Percentiles rank a stretch among this genome's conserved stretches.
Evolutionary conservation across 2,797 vertebrate species (phyloP).

Genomic region (Peromyscus attwateri): DNA sequence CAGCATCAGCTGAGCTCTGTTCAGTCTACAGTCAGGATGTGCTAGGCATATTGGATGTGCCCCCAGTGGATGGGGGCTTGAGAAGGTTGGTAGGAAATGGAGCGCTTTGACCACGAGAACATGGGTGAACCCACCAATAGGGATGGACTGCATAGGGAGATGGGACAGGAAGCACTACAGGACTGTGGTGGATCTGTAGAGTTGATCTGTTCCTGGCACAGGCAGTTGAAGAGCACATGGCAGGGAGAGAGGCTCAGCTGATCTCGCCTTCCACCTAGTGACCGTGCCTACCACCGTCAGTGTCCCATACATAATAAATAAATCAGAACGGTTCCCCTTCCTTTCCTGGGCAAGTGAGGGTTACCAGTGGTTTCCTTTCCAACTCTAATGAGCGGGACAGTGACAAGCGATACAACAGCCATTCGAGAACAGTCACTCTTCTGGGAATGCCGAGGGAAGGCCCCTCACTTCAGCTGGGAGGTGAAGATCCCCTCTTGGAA

Average conservation of each 20-base stretch:
- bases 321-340: not conserved
- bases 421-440: not conserved
- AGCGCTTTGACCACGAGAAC: not conserved
- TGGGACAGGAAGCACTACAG: too few relatives aligned
- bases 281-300: not conserved
- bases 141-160: not conserved
- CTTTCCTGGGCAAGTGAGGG: not conserved
- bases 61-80: not conserved
- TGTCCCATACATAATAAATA: not conserved
- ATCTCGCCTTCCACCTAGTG: fast-evolving
- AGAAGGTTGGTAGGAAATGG: not conserved
- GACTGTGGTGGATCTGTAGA: not conserved
- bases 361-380: not conserved
- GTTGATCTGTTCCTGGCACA: not conserved
- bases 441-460: not conserved
- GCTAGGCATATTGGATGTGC: not conserved
- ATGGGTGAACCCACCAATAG: fast-evolving
- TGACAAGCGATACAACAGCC: not conserved
- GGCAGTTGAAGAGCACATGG: fast-evolving
- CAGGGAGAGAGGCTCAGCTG: fast-evolving
- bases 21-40: not conserved
- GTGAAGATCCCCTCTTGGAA: not conserved
- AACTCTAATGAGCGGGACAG: too few relatives aligned
- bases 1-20: not conserved
- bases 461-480: not conserved